Conservation (phyloP, 2,113 vertebrate genomes). For the Dinomys branickii region DNA sequence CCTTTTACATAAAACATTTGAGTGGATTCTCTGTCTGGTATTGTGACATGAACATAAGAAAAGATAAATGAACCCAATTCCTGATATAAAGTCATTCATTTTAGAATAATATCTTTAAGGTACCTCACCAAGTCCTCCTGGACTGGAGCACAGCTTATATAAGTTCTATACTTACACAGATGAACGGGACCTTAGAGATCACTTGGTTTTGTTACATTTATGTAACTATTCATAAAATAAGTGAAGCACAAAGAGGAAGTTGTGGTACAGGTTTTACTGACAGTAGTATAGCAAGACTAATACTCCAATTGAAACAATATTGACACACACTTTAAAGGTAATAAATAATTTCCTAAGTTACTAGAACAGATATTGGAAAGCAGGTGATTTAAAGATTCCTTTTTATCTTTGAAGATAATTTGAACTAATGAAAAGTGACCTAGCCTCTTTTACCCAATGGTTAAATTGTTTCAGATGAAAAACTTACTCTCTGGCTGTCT, state of each 20-base stretch:
- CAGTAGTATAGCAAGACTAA: not conserved
- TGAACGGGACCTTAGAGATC: not conserved
- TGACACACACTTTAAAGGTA: not conserved
- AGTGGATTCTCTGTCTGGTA: not conserved
- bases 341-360: not conserved
- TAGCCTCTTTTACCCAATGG: not conserved
- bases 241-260: not conserved
- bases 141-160: not conserved
- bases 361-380: not conserved
- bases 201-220: not conserved
- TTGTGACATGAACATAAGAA: not conserved
- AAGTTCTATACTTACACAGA: not conserved
- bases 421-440: not conserved
- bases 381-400: not conserved
- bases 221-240: not conserved
- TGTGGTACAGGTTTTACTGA: not conserved
- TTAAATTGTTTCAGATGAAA: not conserved
- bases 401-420: not conserved
- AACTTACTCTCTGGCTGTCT: slow-evolving; percentile 27
- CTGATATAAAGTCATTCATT: not conserved
- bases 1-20: not conserved
- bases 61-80: not conserved
- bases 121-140: not conserved
- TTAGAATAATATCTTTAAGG: slow-evolving; percentile 29
- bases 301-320: slow-evolving; percentile 4